phyloP scores from a whole-genome alignment of 2,797 vertebrate species.

The Poeciliopsis paucimaculata region DNA sequence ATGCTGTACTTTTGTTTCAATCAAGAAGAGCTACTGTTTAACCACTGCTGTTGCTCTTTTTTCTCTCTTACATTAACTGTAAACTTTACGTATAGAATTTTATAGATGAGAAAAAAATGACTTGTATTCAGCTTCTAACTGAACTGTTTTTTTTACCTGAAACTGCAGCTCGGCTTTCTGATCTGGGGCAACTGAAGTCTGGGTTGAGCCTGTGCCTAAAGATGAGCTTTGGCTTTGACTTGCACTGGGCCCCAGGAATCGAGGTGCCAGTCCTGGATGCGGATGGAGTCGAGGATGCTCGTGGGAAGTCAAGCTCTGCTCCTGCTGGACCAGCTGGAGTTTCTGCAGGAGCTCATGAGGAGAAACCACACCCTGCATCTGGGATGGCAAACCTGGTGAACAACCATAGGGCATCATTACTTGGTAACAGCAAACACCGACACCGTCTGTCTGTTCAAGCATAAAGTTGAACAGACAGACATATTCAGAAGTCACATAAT shows the following conservation, averaged over 20 bases:
- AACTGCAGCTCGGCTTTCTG: conserved; percentile 81
- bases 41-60: not conserved
- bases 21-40: not conserved
- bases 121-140: not conserved
- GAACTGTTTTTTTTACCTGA: conserved; percentile 77
- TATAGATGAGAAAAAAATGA: not conserved
- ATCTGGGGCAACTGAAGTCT: conserved; percentile 37
- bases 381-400: conserved; percentile 47
- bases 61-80: not conserved
- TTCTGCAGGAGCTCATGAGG: conserved; percentile 90
- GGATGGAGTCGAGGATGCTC: conserved; percentile 81
- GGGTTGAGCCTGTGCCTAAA: conserved; percentile 62
- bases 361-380: conserved; percentile 80
- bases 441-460: too few relatives aligned
- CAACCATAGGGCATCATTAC: not conserved
- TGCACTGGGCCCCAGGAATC: conserved; percentile 82
- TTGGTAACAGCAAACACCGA: not conserved
- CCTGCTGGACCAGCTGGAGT: conserved; percentile 90
- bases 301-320: conserved; percentile 80
- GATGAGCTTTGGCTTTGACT: conserved; percentile 49
- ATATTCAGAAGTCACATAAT: not conserved
- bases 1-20: not conserved
- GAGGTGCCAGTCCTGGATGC: conserved; percentile 84
- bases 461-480: not conserved
- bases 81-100: not conserved